Conservation (phyloP, 2,113 vertebrate genomes). For the Pandion haliaetus region DNA sequence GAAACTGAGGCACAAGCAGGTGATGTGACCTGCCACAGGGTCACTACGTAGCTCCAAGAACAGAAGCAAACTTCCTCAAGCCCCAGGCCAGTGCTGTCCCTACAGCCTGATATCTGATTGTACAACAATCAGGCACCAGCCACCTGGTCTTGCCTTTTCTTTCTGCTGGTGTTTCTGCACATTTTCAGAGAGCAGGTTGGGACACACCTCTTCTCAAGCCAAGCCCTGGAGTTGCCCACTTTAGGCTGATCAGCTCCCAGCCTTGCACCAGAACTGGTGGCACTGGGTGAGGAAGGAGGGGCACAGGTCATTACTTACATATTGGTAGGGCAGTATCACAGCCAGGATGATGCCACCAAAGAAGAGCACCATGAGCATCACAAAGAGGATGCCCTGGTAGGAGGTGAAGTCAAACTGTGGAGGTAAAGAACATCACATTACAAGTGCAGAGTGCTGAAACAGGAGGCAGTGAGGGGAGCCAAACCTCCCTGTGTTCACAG, state of each 20-base stretch:
- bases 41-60: not conserved
- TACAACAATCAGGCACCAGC: not conserved
- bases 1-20: not conserved
- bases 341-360: slow-evolving; percentile 84
- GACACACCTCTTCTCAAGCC: no score
- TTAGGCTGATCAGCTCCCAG: not conserved
- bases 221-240: not conserved
- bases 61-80: not conserved
- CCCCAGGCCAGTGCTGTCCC: not conserved
- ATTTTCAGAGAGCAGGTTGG: not conserved
- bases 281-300: not conserved
- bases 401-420: slow-evolving; percentile 89
- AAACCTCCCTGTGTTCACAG: not conserved
- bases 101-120: not conserved
- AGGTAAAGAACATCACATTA: not conserved
- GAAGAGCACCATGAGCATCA: slow-evolving; percentile 85
- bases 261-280: not conserved
- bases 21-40: no score
- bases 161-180: not conserved
- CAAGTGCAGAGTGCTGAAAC: not conserved
- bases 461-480: not conserved
- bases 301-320: slow-evolving; percentile 70
- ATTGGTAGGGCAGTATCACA: slow-evolving; percentile 83
- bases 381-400: slow-evolving; percentile 84
- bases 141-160: not conserved